A percentile compares a stretch with the other conserved stretches of the same genome.
Evolutionary conservation across 2,797 vertebrate species (phyloP).

Genomic region (Lacerta bilineata): DNA sequence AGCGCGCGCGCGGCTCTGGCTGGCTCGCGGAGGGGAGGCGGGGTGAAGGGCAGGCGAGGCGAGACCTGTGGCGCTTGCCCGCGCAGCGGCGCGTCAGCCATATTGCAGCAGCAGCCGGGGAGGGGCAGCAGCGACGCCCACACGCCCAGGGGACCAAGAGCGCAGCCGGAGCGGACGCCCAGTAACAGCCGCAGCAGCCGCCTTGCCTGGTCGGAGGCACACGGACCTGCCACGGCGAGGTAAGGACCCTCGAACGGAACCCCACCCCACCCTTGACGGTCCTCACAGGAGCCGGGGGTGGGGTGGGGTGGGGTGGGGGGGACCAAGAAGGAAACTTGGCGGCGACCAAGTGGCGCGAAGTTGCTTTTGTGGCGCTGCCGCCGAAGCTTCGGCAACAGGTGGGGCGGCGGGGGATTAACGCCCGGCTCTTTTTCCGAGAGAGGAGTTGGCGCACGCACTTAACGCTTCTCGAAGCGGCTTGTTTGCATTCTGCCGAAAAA

Average conservation of each 20-base stretch:
- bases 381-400: constrained; percentile 18
- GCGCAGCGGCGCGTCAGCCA: constrained; percentile 29
- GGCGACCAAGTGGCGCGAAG: not conserved
- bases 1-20: not conserved
- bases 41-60: not conserved
- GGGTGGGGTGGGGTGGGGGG: constrained; percentile 38
- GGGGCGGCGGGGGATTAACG: constrained; percentile 11
- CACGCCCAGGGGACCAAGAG: not conserved
- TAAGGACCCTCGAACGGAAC: accelerated
- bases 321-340: not conserved
- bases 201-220: not conserved
- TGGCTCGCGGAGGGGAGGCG: not conserved
- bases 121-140: constrained; percentile 4
- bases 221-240: not conserved
- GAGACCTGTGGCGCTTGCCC: not conserved
- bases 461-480: not conserved
- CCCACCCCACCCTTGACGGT: not conserved
- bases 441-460: not conserved
- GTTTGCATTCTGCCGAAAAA: not conserved
- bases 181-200: not conserved
- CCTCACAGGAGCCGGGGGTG: not conserved
- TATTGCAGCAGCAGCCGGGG: constrained; percentile 21
- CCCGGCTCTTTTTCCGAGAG: no score
- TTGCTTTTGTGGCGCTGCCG: not conserved
- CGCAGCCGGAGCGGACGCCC: not conserved